Percentiles rank a stretch among this genome's conserved stretches.
phyloP scores from a whole-genome alignment of 2,888 invertebrate species.

The Heliconius erato region DNA sequence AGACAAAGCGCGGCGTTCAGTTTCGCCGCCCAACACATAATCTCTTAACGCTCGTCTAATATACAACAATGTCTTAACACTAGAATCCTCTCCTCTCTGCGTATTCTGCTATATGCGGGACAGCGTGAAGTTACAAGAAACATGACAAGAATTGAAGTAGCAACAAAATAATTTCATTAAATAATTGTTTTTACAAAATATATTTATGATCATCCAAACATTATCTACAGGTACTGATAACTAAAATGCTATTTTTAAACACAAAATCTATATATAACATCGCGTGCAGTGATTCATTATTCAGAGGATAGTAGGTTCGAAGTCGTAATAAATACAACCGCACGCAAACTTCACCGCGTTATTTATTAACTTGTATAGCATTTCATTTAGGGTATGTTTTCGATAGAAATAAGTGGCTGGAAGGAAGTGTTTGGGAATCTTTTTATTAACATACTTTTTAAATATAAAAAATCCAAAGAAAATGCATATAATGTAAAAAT shows the following conservation, averaged over 20 bases:
- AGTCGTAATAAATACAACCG: conserved; percentile 43
- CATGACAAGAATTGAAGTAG: too few species aligned
- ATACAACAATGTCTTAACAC: too few species aligned
- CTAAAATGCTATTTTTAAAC: conserved; percentile 5
- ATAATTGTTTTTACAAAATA: background rate
- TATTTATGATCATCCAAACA: background rate
- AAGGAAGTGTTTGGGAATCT: background rate
- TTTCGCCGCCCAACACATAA: too few species aligned
- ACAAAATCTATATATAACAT: conserved; percentile 32
- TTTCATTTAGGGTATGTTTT: conserved; percentile 13
- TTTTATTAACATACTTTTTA: background rate
- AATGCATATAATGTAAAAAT: too few species aligned
- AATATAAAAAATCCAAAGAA: background rate
- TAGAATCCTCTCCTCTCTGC: too few species aligned
- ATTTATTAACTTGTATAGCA: conserved; percentile 39
- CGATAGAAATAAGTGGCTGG: background rate
- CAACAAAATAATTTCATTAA: too few species aligned
- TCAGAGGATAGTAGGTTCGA: conserved; percentile 40
- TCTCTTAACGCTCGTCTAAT: too few species aligned
- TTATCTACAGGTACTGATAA: background rate
- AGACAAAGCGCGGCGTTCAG: too few species aligned
- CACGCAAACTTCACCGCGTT: conserved; percentile 33
- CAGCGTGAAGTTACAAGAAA: too few species aligned
- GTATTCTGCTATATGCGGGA: too few species aligned
- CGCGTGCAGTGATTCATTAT: conserved; percentile 46